Evolutionary conservation across 1,140 invertebrate species (phyloP), one percentile per base, ranked within the genome.

Genomic region (Trichoplusia ni): DNA sequence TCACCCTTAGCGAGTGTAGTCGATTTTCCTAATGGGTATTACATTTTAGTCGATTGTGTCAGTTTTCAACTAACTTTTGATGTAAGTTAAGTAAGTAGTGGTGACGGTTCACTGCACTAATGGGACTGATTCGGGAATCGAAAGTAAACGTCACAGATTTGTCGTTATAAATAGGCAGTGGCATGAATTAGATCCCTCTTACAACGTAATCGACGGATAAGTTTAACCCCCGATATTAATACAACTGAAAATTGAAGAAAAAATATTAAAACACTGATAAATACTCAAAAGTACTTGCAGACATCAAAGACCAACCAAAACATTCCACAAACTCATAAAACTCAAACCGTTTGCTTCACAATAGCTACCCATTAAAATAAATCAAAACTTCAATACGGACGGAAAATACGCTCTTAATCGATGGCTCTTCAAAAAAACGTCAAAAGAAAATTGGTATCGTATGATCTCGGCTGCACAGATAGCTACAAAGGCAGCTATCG

Each of bases 401-500:
- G 44, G 16, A 54, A 25, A 58, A 44, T 42, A 37, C 54, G 14
- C 23, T 58, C 53, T 49, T 47, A 68, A 69, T 69, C 70, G 63
- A 73, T 64, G 67, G 40, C 42, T 40, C 31, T 59, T 23, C 47
- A 74, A 70, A 78, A 79, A 81, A 81, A 79, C 77, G 70, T 71
- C 75, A 71, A 75, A 83, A 75, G 77, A 83, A 83, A 84, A 86
- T 81, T 79, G 77, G 77, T 80, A 84, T 81, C 77, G 82, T 81
- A 69, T 82, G 81, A 86, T 84, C 82, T 81, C 77, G 74, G 73
- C 54, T 47, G 42, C 56, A 79, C 67, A 84, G 82, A 84, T 85
- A 84, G 79, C 73, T 74, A 86, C 84, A 85, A 89, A 89, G 79
- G 85, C 80, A 77, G 77, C 75, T 89, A 89, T 87, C 86, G 86